Evolutionary conservation across 2,888 invertebrate genomes (phyloP).

Genomic region (Idaea straminata): DNA sequence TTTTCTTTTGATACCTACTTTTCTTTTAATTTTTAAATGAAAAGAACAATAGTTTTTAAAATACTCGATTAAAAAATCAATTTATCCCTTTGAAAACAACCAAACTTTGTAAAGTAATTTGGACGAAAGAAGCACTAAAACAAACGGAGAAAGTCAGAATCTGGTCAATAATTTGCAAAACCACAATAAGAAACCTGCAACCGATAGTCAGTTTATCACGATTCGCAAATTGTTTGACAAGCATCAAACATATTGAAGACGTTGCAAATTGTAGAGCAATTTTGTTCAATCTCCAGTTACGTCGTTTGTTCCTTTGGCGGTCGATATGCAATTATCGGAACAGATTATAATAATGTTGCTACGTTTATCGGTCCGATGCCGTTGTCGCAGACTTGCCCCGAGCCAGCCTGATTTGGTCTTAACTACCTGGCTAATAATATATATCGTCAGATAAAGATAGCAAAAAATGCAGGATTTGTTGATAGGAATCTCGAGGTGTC

Average conservation of each 20-base stretch:
- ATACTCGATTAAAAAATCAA: not conserved
- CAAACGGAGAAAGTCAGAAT: conserved; percentile 10
- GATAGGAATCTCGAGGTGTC: conserved; percentile 1
- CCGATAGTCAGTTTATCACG: conserved; percentile 24
- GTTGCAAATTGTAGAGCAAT: conserved; percentile 61
- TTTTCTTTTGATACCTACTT: not conserved
- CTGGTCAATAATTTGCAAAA: conserved; percentile 2
- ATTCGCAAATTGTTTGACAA: conserved; percentile 41
- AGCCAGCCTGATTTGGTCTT: not conserved
- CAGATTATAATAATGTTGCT: conserved; percentile 42
- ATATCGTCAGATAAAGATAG: not conserved
- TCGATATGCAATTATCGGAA: conserved; percentile 51
- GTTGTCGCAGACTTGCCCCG: not conserved
- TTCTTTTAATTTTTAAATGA: not conserved
- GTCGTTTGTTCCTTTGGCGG: conserved; percentile 32
- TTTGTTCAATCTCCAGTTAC: conserved; percentile 53
- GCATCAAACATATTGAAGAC: conserved; percentile 41
- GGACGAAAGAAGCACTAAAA: conserved; percentile 18
- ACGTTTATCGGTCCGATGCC: conserved; percentile 18
- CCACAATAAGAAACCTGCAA: conserved; percentile 16
- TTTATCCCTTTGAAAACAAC: not conserved
- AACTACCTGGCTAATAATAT: not conserved
- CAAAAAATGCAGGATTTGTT: not conserved
- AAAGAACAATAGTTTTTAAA: not conserved
- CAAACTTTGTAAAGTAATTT: not conserved